These are phyloP conservation scores for Pterostichus niger DNA, from an alignment of 2,888 invertebrate species.

Conservation along the genomic window DNA sequence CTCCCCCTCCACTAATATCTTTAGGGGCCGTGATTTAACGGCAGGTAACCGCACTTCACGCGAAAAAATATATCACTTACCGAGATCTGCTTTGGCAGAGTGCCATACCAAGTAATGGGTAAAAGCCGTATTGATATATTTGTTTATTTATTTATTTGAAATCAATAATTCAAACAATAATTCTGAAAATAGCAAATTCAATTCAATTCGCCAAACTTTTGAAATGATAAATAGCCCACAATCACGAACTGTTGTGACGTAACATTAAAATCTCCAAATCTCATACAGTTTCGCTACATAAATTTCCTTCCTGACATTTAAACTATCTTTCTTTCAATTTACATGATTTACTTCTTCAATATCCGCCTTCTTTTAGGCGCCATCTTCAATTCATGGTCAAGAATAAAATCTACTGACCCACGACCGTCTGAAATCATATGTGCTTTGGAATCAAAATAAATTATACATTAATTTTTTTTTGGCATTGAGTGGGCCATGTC, in stretches of 20 bases:
- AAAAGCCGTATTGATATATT: too few relatives aligned
- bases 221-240: constrained; percentile 20
- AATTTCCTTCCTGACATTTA: constrained; percentile 36
- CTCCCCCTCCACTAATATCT: too few relatives aligned
- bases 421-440: constrained; percentile 4
- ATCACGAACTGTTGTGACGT: constrained; percentile 20
- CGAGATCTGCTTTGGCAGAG: too few relatives aligned
- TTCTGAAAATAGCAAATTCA: not conserved
- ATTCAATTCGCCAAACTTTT: constrained; percentile 2
- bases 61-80: too few relatives aligned
- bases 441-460: constrained; percentile 10
- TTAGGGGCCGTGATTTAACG: too few relatives aligned
- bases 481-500: constrained; percentile 39
- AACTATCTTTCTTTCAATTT: constrained; percentile 7
- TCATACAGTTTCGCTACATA: constrained; percentile 13
- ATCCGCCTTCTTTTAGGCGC: constrained; percentile 29
- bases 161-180: too few relatives aligned
- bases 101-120: too few relatives aligned
- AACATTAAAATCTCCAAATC: constrained; percentile 30
- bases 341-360: not conserved
- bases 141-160: too few relatives aligned
- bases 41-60: too few relatives aligned
- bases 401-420: constrained; percentile 7
- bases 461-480: constrained; percentile 4
- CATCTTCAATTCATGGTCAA: constrained; percentile 47